phyloP scores from a whole-genome alignment of 1,140 invertebrate species.

The Cyrtorhinus lividipennis region DNA sequence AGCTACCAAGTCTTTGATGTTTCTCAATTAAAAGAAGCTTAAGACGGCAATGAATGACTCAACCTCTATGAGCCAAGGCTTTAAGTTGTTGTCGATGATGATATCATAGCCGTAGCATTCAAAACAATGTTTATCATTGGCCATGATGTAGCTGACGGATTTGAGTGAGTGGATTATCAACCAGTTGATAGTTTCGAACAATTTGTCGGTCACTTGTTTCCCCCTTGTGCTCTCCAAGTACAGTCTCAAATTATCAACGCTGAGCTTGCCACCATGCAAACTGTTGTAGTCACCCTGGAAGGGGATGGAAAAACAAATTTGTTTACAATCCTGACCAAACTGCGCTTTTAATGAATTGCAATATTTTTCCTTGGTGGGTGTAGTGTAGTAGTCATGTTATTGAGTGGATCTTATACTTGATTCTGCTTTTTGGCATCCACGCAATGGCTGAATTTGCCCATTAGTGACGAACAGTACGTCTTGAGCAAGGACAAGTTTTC shows the following conservation, averaged over 20 bases:
- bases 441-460: too few species aligned
- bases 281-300: conserved; percentile 82
- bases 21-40: not conserved
- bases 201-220: conserved; percentile 66
- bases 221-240: conserved; percentile 84
- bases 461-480: too few species aligned
- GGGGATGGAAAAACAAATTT: too few species aligned
- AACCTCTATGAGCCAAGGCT: conserved; percentile 73
- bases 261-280: conserved; percentile 88
- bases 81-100: conserved; percentile 68
- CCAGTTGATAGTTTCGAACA: conserved; percentile 78
- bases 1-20: too few species aligned
- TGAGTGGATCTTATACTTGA: too few species aligned
- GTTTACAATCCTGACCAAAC: not conserved
- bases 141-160: conserved; percentile 59
- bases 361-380: too few species aligned
- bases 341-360: conserved; percentile 9
- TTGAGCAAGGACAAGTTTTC: too few species aligned
- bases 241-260: conserved; percentile 74
- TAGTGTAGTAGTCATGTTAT: too few species aligned
- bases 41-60: not conserved
- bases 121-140: conserved; percentile 63
- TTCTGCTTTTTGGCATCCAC: too few species aligned
- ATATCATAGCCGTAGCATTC: conserved; percentile 79
- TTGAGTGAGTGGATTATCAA: conserved; percentile 72